These are phyloP conservation scores for Oxystoma pomonae DNA, from an alignment of 2,888 invertebrate genomes.

Conservation along the genomic window DNA sequence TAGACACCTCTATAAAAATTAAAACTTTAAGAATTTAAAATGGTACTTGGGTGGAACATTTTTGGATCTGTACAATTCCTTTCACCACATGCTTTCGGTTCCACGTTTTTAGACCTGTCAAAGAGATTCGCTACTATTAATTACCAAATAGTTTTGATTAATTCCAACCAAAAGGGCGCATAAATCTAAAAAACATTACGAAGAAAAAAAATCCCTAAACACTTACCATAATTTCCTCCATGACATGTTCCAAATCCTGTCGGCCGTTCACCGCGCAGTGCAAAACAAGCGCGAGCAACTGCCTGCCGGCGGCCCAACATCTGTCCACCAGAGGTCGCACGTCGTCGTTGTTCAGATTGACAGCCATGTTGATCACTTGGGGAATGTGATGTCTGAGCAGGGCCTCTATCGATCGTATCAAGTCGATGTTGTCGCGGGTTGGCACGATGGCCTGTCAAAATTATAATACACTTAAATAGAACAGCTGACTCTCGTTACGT, in stretches of 20 bases:
- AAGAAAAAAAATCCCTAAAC: too few species aligned
- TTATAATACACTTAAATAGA: background rate
- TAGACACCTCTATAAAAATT: too few species aligned
- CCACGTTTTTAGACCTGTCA: too few species aligned
- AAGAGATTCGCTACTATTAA: too few species aligned
- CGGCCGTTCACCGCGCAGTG: constrained; percentile 43
- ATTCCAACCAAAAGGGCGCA: too few species aligned
- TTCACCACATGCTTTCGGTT: too few species aligned
- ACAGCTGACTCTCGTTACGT: background rate
- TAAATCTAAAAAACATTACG: too few species aligned
- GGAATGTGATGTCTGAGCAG: constrained; percentile 41
- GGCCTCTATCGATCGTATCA: constrained; percentile 39
- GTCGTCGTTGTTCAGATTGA: constrained; percentile 32
- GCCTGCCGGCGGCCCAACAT: constrained; percentile 28
- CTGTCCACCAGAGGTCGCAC: constrained; percentile 37
- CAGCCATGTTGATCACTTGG: constrained; percentile 36
- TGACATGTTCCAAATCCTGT: constrained; percentile 44
- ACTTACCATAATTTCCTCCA: constrained; percentile 45
- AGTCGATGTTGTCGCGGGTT: constrained; percentile 42
- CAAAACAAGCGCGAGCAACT: constrained; percentile 40
- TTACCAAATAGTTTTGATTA: too few species aligned
- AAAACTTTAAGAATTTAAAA: too few species aligned
- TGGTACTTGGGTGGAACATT: too few species aligned
- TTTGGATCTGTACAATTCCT: too few species aligned
- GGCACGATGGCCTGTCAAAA: constrained; percentile 36